Percentiles rank a stretch among this genome's conserved stretches.
Evolutionary conservation across 2,113 vertebrate genomes (phyloP).

Genomic region (Hystrix cristata): DNA sequence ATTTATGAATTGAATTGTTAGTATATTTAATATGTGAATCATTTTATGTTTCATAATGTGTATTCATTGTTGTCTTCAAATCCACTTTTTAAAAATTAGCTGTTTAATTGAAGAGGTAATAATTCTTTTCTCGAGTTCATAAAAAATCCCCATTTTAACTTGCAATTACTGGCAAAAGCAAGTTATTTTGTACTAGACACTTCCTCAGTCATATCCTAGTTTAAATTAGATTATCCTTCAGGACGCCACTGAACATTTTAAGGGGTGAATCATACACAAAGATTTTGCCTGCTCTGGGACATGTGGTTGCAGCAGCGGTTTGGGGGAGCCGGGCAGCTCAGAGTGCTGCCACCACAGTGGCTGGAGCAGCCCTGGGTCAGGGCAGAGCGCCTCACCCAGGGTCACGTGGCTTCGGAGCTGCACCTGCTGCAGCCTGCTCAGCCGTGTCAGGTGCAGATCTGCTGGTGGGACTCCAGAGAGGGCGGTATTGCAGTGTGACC

Average conservation of each 20-base stretch:
- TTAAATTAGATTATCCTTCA: not conserved
- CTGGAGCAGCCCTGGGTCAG: too few relatives aligned
- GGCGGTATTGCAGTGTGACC: not conserved
- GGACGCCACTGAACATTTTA: not conserved
- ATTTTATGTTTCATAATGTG: not conserved
- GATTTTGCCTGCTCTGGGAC: not conserved
- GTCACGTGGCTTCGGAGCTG: not conserved
- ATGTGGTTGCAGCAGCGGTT: not conserved
- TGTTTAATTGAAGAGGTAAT: not conserved
- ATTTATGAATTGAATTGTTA: not conserved
- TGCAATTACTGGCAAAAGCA: not conserved
- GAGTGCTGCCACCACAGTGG: too few relatives aligned
- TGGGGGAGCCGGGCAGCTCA: fast-evolving
- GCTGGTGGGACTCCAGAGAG: not conserved
- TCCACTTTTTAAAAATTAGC: not conserved
- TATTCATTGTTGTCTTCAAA: not conserved
- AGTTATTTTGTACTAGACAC: not conserved
- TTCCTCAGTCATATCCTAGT: not conserved
- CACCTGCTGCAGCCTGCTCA: not conserved
- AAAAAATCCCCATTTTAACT: not conserved
- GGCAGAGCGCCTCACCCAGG: fast-evolving
- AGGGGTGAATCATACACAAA: not conserved
- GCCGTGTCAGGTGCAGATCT: not conserved
- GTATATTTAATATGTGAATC: not conserved
- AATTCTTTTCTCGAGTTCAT: not conserved